phyloP scores from a whole-genome alignment of 2,797 vertebrate species.

The Acanthiza pusilla region DNA sequence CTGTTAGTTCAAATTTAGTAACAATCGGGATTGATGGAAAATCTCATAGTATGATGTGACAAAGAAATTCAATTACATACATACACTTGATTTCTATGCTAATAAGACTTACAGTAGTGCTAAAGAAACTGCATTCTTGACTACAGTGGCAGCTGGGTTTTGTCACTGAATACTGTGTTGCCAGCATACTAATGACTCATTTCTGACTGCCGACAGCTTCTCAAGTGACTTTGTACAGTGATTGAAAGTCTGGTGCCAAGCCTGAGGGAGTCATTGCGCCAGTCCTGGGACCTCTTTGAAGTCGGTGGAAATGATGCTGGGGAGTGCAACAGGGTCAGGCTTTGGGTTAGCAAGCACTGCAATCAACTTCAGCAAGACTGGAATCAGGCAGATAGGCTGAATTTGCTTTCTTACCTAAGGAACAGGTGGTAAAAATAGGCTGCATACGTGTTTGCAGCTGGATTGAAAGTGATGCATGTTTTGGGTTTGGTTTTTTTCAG shows the following conservation, averaged over 20 bases:
- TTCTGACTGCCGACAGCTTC: conserved; percentile 64
- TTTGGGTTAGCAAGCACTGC: not conserved
- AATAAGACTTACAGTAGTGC: conserved; percentile 59
- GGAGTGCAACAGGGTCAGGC: not conserved
- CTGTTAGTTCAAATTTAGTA: conserved; percentile 64
- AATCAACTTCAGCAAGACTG: not conserved
- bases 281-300: not conserved
- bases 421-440: not conserved
- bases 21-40: conserved; percentile 65
- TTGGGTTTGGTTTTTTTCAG: not conserved
- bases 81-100: conserved; percentile 63
- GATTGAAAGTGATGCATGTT: not conserved
- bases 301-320: not conserved
- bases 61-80: conserved; percentile 69
- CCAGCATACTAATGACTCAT: conserved; percentile 67
- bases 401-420: not conserved
- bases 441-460: not conserved
- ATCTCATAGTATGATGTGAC: conserved; percentile 55
- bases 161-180: conserved; percentile 64
- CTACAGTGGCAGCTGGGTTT: conserved; percentile 64
- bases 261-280: rapidly evolving
- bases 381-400: not conserved
- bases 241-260: conserved; percentile 37
- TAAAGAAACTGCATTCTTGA: conserved; percentile 59
- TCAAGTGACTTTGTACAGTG: conserved; percentile 25